Percentiles rank a stretch among this genome's conserved stretches.
Conservation (phyloP, 2,888 invertebrate species). For the Mylabris sibirica region DNA sequence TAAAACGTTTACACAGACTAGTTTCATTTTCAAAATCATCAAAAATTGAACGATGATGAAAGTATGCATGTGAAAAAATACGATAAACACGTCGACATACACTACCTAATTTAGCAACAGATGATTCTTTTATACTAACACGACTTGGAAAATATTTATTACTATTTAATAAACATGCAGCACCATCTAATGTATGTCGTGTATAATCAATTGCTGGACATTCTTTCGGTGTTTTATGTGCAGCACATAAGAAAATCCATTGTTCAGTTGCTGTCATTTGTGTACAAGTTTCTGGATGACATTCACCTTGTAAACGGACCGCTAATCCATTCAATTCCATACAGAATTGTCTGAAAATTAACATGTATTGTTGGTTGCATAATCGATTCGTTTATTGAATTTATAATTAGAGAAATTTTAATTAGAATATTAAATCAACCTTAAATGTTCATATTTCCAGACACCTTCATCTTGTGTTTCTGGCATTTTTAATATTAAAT, state of each 20-base stretch:
- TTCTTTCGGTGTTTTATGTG: slow-evolving; percentile 99
- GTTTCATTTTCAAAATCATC: slow-evolving; percentile 98
- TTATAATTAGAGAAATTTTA: slow-evolving; percentile 42
- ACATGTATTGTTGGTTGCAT: no score
- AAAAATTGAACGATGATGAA: slow-evolving; percentile 95
- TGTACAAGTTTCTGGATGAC: slow-evolving; percentile 95
- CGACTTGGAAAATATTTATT: slow-evolving; percentile 99
- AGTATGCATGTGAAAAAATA: slow-evolving; percentile 99
- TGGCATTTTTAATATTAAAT: slow-evolving; percentile 93
- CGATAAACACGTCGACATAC: slow-evolving; percentile 98
- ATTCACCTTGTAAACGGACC: slow-evolving; percentile 93
- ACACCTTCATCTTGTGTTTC: slow-evolving; percentile 98
- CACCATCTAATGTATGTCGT: slow-evolving; percentile 97
- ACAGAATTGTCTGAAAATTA: slow-evolving; percentile 85
- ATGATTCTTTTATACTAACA: slow-evolving; percentile 98
- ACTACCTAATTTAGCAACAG: slow-evolving; percentile 97
- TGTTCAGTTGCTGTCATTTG: slow-evolving; percentile 99
- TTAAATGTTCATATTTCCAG: slow-evolving; percentile 99
- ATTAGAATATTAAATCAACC: slow-evolving; percentile 64
- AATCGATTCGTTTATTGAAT: no score
- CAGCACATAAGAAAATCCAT: slow-evolving; percentile 99
- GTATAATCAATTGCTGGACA: slow-evolving; percentile 99
- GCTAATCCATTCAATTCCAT: slow-evolving; percentile 99
- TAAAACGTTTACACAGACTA: slow-evolving; percentile 93
- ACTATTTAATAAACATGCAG: slow-evolving; percentile 97